Evolutionary conservation across 2,797 vertebrate genomes (phyloP).

Genomic region (Phyllotis vaccarum): DNA sequence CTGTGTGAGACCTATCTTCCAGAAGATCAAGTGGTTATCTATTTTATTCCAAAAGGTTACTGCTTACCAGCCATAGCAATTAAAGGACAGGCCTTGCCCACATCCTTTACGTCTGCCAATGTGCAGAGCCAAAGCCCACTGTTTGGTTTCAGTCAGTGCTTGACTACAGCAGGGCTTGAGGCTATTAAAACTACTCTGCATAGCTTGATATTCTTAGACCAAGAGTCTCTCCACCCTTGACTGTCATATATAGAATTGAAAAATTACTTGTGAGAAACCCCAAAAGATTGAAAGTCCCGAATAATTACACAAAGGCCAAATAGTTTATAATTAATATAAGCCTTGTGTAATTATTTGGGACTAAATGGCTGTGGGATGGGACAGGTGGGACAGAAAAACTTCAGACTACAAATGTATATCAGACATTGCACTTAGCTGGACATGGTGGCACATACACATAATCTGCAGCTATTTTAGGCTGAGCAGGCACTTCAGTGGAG

Average conservation of each 20-base stretch:
- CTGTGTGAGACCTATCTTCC: background rate
- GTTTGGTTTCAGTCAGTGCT: background rate
- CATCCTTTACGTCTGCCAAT: background rate
- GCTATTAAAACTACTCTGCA: background rate
- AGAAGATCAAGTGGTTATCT: background rate
- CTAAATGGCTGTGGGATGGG: too few relatives aligned
- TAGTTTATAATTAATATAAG: too few relatives aligned
- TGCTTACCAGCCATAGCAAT: background rate
- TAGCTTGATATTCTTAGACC: background rate
- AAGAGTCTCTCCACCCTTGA: background rate
- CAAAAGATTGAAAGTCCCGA: background rate
- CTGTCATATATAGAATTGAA: background rate
- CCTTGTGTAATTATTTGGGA: too few relatives aligned
- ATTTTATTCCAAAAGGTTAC: background rate
- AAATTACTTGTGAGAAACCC: background rate
- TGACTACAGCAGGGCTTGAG: background rate
- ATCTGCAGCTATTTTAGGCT: background rate
- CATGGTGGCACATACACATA: background rate
- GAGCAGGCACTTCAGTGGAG: background rate
- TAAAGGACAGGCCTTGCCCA: background rate
- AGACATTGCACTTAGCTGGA: background rate
- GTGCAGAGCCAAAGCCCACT: background rate
- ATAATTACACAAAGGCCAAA: too few relatives aligned
- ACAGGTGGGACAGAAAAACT: too few relatives aligned
- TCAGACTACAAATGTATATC: background rate